phyloP scores from a whole-genome alignment of 2,888 invertebrate species.

The Colletes collaris region DNA sequence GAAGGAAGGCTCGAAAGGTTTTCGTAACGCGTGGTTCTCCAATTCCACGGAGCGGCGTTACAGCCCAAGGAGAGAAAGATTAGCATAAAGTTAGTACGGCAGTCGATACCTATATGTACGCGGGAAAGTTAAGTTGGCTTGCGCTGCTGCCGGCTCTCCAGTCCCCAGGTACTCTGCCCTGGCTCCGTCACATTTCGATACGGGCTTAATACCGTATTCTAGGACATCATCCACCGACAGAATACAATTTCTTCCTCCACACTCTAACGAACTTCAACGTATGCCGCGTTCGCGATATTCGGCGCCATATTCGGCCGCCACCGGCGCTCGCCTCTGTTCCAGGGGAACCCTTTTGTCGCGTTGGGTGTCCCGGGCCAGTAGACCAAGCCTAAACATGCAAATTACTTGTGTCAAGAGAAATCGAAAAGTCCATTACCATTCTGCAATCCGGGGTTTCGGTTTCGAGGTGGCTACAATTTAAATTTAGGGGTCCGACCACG shows the following conservation, averaged over 20 bases:
- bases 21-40: background rate
- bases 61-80: conserved; percentile 67
- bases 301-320: background rate
- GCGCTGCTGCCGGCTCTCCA: conserved; percentile 60
- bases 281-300: conserved; percentile 5
- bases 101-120: conserved; percentile 57
- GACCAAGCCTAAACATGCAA: no score
- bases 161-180: conserved; percentile 63
- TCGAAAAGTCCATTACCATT: no score
- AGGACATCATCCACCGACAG: conserved; percentile 50
- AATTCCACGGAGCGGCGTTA: conserved; percentile 32
- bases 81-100: conserved; percentile 70
- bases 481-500: no score
- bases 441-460: no score
- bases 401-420: no score
- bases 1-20: conserved; percentile 1
- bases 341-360: no score
- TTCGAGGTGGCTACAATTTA: no score
- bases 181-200: conserved; percentile 67
- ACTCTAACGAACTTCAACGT: conserved; percentile 21
- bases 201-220: conserved; percentile 50
- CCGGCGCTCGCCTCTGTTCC: background rate
- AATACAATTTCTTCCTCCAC: conserved; percentile 45
- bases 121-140: conserved; percentile 66
- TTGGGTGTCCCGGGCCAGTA: no score